Evolutionary conservation across 2,113 vertebrate species (phyloP).

Genomic region (Toxotes chatareus): DNA sequence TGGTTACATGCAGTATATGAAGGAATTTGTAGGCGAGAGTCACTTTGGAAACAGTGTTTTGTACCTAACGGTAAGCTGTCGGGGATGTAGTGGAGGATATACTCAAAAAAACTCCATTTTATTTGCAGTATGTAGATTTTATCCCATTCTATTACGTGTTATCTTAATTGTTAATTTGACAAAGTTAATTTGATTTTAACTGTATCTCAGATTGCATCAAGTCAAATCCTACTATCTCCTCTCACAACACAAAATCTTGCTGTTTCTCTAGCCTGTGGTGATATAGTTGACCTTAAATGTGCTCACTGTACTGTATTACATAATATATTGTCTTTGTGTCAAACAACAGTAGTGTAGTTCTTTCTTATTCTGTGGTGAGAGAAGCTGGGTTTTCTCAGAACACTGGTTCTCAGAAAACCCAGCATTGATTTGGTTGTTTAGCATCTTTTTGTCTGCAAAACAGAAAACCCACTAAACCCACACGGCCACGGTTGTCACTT

Average conservation of each 20-base stretch:
- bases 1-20: neutral
- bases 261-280: slow-evolving; percentile 15
- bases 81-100: neutral
- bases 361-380: slow-evolving; percentile 11
- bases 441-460: slow-evolving; percentile 20
- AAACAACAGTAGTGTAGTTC: slow-evolving; percentile 37
- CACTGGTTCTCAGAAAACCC: neutral
- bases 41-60: neutral
- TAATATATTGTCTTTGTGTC: slow-evolving; percentile 54
- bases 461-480: slow-evolving; percentile 25
- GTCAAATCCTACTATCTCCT: neutral
- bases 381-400: slow-evolving; percentile 38
- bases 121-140: neutral
- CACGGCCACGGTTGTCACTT: neutral
- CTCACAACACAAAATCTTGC: neutral
- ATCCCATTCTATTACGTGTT: neutral
- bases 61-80: neutral
- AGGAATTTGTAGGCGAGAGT: neutral
- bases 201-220: neutral
- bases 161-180: no score
- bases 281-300: slow-evolving; percentile 30
- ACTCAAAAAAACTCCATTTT: neutral
- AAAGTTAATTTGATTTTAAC: neutral
- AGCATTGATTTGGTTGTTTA: neutral
- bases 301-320: slow-evolving; percentile 40